A percentile compares a stretch with the other conserved stretches of the same genome.
Conservation (phyloP, 2,888 invertebrate species). For the Pediacus dermestoides region DNA sequence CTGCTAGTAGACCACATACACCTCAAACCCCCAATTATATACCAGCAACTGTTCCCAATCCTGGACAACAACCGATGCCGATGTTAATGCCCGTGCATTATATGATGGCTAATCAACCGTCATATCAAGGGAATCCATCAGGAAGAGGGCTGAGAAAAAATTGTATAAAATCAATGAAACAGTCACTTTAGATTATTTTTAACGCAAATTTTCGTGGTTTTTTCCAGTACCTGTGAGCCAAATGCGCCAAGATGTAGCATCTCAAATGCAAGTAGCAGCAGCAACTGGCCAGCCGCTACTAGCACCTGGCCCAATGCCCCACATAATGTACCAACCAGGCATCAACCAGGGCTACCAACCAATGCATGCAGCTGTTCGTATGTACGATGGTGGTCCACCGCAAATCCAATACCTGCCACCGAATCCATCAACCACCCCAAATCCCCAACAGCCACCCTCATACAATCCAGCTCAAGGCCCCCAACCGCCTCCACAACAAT, state of each 20-base stretch:
- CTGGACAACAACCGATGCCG: constrained; percentile 47
- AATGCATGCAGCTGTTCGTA: constrained; percentile 53
- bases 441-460: constrained; percentile 47
- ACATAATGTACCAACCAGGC: constrained; percentile 45
- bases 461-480: constrained; percentile 37
- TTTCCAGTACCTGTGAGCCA: constrained; percentile 51
- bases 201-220: not conserved
- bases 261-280: constrained; percentile 78
- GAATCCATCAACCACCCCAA: constrained; percentile 54
- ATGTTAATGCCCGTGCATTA: constrained; percentile 50
- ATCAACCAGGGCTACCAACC: constrained; percentile 51
- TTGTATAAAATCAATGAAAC: constrained; percentile 15
- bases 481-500: constrained; percentile 49
- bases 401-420: constrained; percentile 45
- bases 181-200: not conserved
- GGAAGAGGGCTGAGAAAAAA: constrained; percentile 44
- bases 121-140: constrained; percentile 48
- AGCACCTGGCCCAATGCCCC: constrained; percentile 75
- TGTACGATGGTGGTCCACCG: constrained; percentile 55
- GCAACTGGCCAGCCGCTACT: constrained; percentile 82
- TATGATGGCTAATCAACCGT: constrained; percentile 53
- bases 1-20: constrained; percentile 73
- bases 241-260: constrained; percentile 56
- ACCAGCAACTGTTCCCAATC: constrained; percentile 52
- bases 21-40: constrained; percentile 70